Percentiles rank a stretch among this genome's conserved stretches.
phyloP scores from a whole-genome alignment of 2,113 vertebrate species.

The Corythaeola cristata region DNA sequence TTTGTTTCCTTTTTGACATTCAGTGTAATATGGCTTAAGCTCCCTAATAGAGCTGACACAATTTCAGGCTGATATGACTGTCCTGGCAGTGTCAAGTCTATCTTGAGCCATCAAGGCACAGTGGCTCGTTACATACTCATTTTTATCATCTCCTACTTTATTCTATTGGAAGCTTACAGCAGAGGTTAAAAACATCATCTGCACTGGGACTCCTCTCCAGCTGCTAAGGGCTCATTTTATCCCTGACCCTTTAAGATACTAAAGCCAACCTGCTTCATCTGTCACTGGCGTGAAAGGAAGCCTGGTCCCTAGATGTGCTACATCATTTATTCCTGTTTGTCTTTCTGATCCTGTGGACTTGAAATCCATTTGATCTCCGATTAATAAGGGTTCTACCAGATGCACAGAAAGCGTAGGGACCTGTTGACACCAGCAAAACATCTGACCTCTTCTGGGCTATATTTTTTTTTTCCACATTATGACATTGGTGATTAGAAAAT shows the following conservation, averaged over 20 bases:
- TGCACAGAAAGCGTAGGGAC: background rate
- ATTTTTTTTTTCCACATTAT: background rate
- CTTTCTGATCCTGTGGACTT: background rate
- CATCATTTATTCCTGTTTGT: background rate
- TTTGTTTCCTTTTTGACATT: conserved; percentile 8
- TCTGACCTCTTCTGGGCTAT: background rate
- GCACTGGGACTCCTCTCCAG: background rate
- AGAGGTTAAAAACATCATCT: conserved; percentile 47
- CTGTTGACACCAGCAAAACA: background rate
- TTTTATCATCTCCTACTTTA: background rate
- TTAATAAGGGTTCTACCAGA: background rate
- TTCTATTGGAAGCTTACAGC: background rate
- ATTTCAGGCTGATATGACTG: background rate
- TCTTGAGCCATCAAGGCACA: background rate
- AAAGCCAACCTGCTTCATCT: conserved; percentile 13
- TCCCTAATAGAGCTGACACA: background rate
- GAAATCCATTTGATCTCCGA: background rate
- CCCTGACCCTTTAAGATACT: conserved; percentile 2
- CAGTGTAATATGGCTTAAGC: background rate
- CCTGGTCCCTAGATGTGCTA: background rate
- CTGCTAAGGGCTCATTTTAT: conserved; percentile 3
- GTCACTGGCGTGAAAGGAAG: background rate
- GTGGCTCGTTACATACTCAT: background rate
- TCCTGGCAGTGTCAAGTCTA: conserved; percentile 37
- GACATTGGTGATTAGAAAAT: background rate